Base-by-base conservation (phyloP, 2,888 invertebrate genomes). In the Drosophila seclusa region DNA sequence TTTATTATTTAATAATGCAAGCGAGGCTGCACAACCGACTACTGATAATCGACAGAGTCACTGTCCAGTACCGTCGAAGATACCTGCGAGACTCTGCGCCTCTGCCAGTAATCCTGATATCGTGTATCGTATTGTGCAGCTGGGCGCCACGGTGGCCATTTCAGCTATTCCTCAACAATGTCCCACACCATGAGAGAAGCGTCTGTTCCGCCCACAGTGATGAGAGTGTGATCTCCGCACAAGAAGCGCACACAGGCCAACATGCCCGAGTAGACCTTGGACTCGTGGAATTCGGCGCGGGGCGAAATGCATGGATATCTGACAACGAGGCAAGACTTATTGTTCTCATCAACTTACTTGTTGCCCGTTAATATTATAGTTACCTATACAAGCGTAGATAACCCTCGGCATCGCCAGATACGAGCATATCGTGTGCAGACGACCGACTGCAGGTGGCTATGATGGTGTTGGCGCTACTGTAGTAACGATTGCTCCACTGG, bases 171-270 rank as follows among this genome's bases (percentile, higher is more conserved):
- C 84, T 93, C 93, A 73, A 96, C 96, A 76, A 97, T 94, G 93
- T 97, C 97, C 98, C 98, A 98, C 78, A 98, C 95, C 96, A 98
- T 97, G 45, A 98, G 95, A 10, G 97, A 96, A 32, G 98, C 98
- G 91, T 98, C 98, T 77, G 96, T 95, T 38, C 98, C 98, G 4
- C 98, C 98, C 13, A 97, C 96, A 24, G 97, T 97, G 62, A 97
- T 96, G 71, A 98, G 94, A 89, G 96, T 97, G 63, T 97, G 95
- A 93, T 98, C 98, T 91, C 98, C 97, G 94, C 96, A 97, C 24
- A 98, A 94, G 94, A 98, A 98, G 50, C 97, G 95, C 0, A 96
- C 96, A 70, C 96, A 95, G 42, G 96, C 96, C 57, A 98, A 94
- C 83, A 96, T 95, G 36, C 97, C 96, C 42, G 97, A 97, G 94